Evolutionary conservation across 2,113 vertebrate species (phyloP).

Genomic region (Chionodraco myersi): DNA sequence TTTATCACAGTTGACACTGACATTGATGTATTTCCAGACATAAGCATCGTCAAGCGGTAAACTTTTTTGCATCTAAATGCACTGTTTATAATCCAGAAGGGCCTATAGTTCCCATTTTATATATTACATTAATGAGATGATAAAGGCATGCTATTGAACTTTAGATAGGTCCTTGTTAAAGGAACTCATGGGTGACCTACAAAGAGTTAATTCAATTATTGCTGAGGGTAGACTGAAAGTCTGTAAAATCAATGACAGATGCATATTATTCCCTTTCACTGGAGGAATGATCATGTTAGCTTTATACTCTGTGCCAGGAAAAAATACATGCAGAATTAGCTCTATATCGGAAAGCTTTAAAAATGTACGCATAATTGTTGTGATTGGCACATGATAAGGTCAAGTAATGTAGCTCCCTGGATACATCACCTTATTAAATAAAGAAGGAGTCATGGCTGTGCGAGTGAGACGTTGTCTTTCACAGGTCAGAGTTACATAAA

Average conservation of each 20-base stretch:
- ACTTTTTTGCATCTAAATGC: slow-evolving; percentile 13
- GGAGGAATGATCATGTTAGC: slow-evolving; percentile 34
- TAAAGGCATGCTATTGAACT: slow-evolving; percentile 21
- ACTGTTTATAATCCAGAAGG: slow-evolving; percentile 12
- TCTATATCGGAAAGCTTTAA: slow-evolving; percentile 34
- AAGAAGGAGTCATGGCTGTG: slow-evolving; percentile 29
- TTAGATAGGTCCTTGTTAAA: slow-evolving; percentile 4
- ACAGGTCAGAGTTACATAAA: slow-evolving; percentile 30
- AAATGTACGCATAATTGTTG: slow-evolving; percentile 42
- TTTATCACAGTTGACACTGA: not conserved
- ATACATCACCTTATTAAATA: slow-evolving; percentile 51
- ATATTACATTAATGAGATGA: not conserved
- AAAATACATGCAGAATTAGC: slow-evolving; percentile 35
- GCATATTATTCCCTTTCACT: slow-evolving; percentile 50
- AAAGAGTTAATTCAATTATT: slow-evolving; percentile 53
- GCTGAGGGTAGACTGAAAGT: slow-evolving; percentile 44
- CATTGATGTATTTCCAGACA: slow-evolving; percentile 17
- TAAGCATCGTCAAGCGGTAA: not conserved
- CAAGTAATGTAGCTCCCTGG: slow-evolving; percentile 55
- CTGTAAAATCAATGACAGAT: slow-evolving; percentile 67
- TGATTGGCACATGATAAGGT: slow-evolving; percentile 63
- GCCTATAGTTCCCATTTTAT: not conserved
- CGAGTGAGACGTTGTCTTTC: slow-evolving; percentile 41
- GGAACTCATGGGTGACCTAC: slow-evolving; percentile 11
- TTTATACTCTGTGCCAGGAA: slow-evolving; percentile 54